Conservation (phyloP, 2,113 vertebrate species). For the Indicator maculatus region DNA sequence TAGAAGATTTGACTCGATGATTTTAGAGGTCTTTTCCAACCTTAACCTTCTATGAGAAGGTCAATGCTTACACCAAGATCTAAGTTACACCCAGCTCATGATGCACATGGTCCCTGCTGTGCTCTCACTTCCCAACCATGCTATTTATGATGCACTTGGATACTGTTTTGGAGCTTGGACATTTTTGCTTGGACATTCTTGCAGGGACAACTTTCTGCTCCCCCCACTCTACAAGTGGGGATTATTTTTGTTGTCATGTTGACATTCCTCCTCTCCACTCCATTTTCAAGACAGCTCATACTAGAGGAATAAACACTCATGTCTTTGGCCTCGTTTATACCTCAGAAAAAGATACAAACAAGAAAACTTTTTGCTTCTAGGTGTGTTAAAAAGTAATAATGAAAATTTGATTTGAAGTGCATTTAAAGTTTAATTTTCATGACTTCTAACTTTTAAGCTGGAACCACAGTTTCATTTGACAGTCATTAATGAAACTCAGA, state of each 20-base stretch:
- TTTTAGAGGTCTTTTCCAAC: too few relatives aligned
- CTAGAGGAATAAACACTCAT: neutral
- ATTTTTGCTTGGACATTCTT: neutral
- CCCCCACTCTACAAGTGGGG: neutral
- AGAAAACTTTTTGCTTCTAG: neutral
- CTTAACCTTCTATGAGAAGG: neutral
- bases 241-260: neutral
- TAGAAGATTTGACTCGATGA: too few relatives aligned
- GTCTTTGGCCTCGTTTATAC: neutral
- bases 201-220: neutral
- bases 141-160: too few relatives aligned
- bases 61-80: neutral
- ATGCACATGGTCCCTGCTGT: neutral
- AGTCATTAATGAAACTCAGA: neutral
- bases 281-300: neutral
- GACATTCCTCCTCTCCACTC: neutral
- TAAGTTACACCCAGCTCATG: neutral
- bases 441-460: neutral
- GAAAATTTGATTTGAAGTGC: neutral
- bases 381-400: neutral
- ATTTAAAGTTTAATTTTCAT: neutral
- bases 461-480: neutral
- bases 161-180: neutral
- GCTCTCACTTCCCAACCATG: neutral
- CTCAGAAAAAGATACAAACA: neutral